A percentile compares a stretch with the other conserved stretches of the same genome.
Conservation (phyloP, 1,140 invertebrate species). For the Aphidius ervi region DNA sequence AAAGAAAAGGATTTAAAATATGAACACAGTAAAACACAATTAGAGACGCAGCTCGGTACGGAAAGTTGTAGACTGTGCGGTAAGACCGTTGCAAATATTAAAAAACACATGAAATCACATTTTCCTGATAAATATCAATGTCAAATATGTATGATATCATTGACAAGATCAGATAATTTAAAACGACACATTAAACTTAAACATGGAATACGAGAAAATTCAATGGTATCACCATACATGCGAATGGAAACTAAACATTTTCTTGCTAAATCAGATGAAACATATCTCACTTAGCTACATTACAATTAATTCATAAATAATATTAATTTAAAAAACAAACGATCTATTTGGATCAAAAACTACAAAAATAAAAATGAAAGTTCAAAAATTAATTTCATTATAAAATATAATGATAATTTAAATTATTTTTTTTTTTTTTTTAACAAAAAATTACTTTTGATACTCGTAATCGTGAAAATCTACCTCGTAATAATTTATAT, state of each 20-base stretch:
- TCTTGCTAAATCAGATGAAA: slow-evolving; percentile 44
- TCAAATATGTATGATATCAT: slow-evolving; percentile 52
- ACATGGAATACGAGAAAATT: slow-evolving; percentile 46
- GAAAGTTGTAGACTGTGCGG: slow-evolving; percentile 50
- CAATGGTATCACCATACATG: slow-evolving; percentile 44
- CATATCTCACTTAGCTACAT: slow-evolving; percentile 42
- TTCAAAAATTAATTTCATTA: too few species aligned
- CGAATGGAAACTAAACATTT: slow-evolving; percentile 49
- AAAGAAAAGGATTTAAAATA: slow-evolving; percentile 50
- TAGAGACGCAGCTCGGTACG: slow-evolving; percentile 42
- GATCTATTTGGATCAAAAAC: too few species aligned
- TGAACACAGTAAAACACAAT: slow-evolving; percentile 42
- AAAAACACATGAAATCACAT: slow-evolving; percentile 55
- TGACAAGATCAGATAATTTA: slow-evolving; percentile 52
- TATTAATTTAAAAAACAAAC: too few species aligned
- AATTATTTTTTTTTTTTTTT: too few species aligned
- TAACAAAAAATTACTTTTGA: too few species aligned
- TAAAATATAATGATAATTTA: too few species aligned
- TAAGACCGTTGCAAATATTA: slow-evolving; percentile 52
- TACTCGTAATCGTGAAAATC: too few species aligned
- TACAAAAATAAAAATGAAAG: too few species aligned
- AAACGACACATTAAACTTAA: slow-evolving; percentile 54
- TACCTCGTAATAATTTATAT: too few species aligned
- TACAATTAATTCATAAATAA: too few species aligned
- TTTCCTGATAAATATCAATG: slow-evolving; percentile 52